phyloP scores from a whole-genome alignment of 2,113 vertebrate species.

The Melanerpes aurifrons region DNA sequence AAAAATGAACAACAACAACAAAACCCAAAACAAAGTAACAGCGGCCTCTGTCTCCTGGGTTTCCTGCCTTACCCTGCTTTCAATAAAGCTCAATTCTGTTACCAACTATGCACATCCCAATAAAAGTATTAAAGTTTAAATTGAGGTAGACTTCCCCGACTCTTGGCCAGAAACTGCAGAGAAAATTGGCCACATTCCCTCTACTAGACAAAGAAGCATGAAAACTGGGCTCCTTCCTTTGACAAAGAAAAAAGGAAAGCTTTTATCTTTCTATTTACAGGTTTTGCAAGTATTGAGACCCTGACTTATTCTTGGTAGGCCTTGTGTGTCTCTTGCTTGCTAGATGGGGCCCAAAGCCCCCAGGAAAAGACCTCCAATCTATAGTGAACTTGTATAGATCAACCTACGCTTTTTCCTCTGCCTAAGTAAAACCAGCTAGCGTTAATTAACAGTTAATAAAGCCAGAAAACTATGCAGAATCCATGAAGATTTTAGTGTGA shows the following conservation, averaged over 20 bases:
- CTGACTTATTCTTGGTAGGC: not conserved
- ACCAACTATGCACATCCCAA: not conserved
- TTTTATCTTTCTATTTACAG: not conserved
- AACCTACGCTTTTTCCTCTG: not conserved
- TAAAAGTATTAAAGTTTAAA: constrained; percentile 46
- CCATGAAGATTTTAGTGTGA: not conserved
- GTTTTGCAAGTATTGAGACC: not conserved
- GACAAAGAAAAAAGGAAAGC: constrained; percentile 1
- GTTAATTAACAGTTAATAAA: not conserved
- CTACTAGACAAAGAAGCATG: constrained; percentile 44
- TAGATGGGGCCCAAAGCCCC: not conserved
- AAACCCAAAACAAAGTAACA: too few species aligned
- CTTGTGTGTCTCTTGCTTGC: not conserved
- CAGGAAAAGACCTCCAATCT: not conserved
- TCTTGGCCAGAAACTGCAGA: constrained; percentile 38
- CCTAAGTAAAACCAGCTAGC: not conserved
- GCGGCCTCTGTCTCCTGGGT: not conserved
- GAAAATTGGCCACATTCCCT: constrained; percentile 47
- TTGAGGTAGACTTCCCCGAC: constrained; percentile 35
- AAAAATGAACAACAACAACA: too few species aligned
- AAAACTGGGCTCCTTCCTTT: constrained; percentile 30
- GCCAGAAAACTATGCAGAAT: not conserved
- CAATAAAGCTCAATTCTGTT: constrained; percentile 1
- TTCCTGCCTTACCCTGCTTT: not conserved
- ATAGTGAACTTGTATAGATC: not conserved